phyloP scores from a whole-genome alignment of 2,888 invertebrate genomes.

The Sepiola atlantica region DNA sequence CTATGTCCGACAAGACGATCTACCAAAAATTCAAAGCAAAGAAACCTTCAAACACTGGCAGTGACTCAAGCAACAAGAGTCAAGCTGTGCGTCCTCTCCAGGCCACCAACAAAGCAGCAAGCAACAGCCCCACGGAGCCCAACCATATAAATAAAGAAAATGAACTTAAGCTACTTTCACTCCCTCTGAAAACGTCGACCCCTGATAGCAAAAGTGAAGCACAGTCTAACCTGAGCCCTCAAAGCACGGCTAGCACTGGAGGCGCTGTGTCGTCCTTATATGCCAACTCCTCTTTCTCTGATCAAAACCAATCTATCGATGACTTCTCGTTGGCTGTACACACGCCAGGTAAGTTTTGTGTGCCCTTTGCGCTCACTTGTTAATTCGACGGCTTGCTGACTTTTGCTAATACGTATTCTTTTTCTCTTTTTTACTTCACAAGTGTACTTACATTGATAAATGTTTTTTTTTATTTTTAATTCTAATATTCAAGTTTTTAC shows the following conservation, averaged over 20 bases:
- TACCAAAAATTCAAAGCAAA: conserved; percentile 69
- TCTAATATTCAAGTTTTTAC: too few species aligned
- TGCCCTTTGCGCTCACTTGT: conserved; percentile 36
- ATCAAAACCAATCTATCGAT: conserved; percentile 66
- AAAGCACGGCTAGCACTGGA: conserved; percentile 57
- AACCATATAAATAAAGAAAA: conserved; percentile 50
- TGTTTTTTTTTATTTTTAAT: not conserved
- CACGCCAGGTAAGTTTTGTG: conserved; percentile 61
- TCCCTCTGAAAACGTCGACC: conserved; percentile 20
- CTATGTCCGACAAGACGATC: conserved; percentile 61
- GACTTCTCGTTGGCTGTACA: conserved; percentile 69
- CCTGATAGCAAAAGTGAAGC: conserved; percentile 56
- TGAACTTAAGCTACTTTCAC: conserved; percentile 46
- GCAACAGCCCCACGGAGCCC: conserved; percentile 51
- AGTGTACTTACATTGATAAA: not conserved
- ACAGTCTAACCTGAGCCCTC: conserved; percentile 56
- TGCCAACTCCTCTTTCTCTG: conserved; percentile 51
- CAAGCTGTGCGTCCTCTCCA: conserved; percentile 52
- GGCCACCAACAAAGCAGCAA: conserved; percentile 32
- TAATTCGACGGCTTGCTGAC: not conserved
- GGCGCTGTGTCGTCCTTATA: conserved; percentile 38
- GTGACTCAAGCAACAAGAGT: conserved; percentile 53
- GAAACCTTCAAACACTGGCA: conserved; percentile 58
- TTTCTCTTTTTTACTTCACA: not conserved
- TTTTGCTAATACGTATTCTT: not conserved